Percentiles rank a stretch among this genome's conserved stretches.
phyloP scores from a whole-genome alignment of 2,113 vertebrate species.

The Myodes glareolus region DNA sequence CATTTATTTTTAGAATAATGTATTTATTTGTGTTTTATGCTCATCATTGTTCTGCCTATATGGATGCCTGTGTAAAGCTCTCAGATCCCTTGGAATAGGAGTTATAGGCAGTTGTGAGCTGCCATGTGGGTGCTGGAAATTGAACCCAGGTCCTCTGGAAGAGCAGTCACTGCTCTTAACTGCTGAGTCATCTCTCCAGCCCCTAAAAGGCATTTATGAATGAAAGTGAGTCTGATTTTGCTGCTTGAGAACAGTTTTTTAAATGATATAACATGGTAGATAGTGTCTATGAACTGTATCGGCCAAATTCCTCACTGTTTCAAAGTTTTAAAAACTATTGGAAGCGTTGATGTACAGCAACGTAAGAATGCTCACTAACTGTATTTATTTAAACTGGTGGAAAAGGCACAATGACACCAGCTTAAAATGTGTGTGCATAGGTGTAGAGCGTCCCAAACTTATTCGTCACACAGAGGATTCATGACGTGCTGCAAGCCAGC shows the following conservation, averaged over 20 bases:
- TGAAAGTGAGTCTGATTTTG: conserved; percentile 50
- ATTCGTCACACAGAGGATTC: neutral
- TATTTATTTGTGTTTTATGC: neutral
- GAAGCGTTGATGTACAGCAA: conserved; percentile 5
- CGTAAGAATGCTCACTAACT: neutral
- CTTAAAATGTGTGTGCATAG: neutral
- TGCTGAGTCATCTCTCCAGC: neutral
- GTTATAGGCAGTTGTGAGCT: neutral
- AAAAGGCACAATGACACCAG: neutral
- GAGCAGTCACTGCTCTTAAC: neutral
- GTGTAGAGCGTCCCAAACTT: neutral
- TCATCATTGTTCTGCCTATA: neutral
- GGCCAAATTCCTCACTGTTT: conserved; percentile 18
- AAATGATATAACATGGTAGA: neutral
- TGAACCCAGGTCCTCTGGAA: neutral
- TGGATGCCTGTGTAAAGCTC: neutral
- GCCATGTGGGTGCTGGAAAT: neutral
- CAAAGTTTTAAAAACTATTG: neutral
- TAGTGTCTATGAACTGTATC: neutral
- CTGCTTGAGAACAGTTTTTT: neutral
- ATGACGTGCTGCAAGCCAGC: neutral
- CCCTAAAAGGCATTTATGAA: neutral
- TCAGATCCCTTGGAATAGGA: neutral
- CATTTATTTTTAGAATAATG: neutral
- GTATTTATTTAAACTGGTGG: conserved; percentile 40